phyloP scores from a whole-genome alignment of 2,797 vertebrate species.

The Spea hammondii region DNA sequence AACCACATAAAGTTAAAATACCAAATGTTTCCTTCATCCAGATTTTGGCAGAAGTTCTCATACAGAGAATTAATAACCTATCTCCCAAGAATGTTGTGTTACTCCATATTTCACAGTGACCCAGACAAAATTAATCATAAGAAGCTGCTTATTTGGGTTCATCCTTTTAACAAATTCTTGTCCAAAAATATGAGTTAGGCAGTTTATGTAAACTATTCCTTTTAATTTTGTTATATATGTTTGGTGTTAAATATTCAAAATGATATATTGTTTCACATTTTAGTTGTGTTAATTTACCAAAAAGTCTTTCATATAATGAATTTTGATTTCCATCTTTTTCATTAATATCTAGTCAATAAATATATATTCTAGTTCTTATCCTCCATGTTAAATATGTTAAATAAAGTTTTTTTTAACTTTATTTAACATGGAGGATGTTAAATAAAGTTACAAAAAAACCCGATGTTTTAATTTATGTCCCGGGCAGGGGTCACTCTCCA shows the following conservation, averaged over 20 bases:
- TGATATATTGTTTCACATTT: constrained; percentile 17
- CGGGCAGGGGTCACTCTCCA: too few species aligned
- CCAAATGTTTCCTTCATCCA: background rate
- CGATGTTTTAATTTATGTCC: too few species aligned
- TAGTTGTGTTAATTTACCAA: background rate
- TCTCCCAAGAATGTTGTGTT: constrained; percentile 1
- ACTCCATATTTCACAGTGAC: constrained; percentile 12
- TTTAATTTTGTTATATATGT: background rate
- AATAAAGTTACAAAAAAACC: too few species aligned
- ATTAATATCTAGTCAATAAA: constrained; percentile 10
- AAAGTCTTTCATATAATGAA: too few species aligned
- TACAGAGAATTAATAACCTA: constrained; percentile 29
- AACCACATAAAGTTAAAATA: constrained; percentile 12
- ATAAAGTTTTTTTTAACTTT: background rate
- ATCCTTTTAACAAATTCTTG: constrained; percentile 19
- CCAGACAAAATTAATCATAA: constrained; percentile 36
- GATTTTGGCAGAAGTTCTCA: constrained; percentile 23
- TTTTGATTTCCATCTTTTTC: background rate
- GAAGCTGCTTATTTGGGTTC: constrained; percentile 38
- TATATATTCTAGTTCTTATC: background rate
- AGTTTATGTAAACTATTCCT: background rate
- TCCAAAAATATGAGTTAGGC: constrained; percentile 8
- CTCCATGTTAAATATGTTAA: too few species aligned
- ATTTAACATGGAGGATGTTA: too few species aligned
- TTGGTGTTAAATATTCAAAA: constrained; percentile 22